Conservation (phyloP, 2,797 vertebrate species). For the Lutjanus campechanus region DNA sequence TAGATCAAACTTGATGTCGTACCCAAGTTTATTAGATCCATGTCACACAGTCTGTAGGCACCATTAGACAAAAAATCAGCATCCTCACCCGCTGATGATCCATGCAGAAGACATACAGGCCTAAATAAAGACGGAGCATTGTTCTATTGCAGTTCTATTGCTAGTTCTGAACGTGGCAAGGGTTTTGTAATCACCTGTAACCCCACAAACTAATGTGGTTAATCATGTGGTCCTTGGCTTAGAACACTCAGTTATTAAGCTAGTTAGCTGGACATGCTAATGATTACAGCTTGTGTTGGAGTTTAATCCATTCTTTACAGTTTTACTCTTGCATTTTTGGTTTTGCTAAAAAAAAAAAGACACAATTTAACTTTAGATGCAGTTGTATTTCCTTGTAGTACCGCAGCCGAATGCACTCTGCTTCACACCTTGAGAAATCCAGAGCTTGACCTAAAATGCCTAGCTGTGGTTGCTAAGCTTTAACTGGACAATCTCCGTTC, state of each 20-base stretch:
- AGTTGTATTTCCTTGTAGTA: no score
- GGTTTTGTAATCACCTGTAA: background rate
- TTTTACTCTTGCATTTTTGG: background rate
- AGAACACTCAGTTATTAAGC: background rate
- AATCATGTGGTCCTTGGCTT: background rate
- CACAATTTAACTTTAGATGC: background rate
- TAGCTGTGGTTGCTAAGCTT: background rate
- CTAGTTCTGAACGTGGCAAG: no score
- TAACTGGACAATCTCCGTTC: background rate
- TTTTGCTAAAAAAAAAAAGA: background rate
- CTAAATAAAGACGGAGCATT: background rate
- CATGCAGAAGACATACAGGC: background rate
- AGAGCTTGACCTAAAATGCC: background rate
- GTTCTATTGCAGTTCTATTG: slow-evolving; percentile 1
- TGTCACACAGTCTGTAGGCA: no score
- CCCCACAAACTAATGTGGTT: background rate
- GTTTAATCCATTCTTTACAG: background rate
- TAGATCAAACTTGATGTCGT: no score
- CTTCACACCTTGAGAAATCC: background rate
- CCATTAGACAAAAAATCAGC: no score
- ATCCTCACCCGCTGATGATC: background rate
- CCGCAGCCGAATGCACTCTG: no score
- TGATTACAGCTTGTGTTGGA: no score
- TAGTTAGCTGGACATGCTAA: no score
- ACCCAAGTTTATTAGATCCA: no score